A percentile compares a stretch with the other conserved stretches of the same genome.
These are phyloP conservation scores for Apoderus coryli DNA, from an alignment of 2,888 invertebrate genomes.

Conservation along the genomic window DNA sequence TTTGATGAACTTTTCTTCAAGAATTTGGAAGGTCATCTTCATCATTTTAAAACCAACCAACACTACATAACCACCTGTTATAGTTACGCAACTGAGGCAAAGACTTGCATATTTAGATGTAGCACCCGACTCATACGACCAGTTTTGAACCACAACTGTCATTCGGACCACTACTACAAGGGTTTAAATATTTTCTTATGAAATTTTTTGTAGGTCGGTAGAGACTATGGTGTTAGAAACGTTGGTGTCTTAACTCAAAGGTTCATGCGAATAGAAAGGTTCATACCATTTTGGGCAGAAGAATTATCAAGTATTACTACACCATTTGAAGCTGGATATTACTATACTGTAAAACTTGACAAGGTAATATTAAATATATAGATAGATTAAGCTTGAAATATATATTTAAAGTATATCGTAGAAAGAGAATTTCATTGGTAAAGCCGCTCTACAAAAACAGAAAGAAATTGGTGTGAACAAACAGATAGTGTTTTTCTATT, in stretches of 20 bases:
- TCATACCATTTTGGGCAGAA: conserved; percentile 59
- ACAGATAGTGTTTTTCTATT: conserved; percentile 46
- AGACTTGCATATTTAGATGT: too few species aligned
- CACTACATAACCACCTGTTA: too few species aligned
- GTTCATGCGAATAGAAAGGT: conserved; percentile 51
- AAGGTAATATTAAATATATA: conserved; percentile 20
- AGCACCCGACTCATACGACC: too few species aligned
- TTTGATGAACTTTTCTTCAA: too few species aligned
- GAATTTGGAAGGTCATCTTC: too few species aligned
- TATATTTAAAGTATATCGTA: conserved; percentile 20
- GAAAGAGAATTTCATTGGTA: conserved; percentile 51
- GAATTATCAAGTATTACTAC: conserved; percentile 47
- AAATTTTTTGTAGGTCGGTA: conserved; percentile 38
- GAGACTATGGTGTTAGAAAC: conserved; percentile 51
- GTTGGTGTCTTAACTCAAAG: conserved; percentile 53
- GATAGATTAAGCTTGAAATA: neutral
- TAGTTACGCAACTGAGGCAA: too few species aligned
- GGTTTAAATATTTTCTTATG: conserved; percentile 1
- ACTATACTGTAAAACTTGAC: conserved; percentile 44
- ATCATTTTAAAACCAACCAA: too few species aligned
- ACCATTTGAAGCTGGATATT: conserved; percentile 48
- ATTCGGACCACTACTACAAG: too few species aligned
- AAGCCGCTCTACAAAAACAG: conserved; percentile 44
- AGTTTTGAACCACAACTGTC: too few species aligned
- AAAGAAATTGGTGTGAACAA: conserved; percentile 43